A percentile compares a stretch with the other conserved stretches of the same genome.
phyloP scores from a whole-genome alignment of 2,797 vertebrate genomes.

The Catostomus latipinnis region DNA sequence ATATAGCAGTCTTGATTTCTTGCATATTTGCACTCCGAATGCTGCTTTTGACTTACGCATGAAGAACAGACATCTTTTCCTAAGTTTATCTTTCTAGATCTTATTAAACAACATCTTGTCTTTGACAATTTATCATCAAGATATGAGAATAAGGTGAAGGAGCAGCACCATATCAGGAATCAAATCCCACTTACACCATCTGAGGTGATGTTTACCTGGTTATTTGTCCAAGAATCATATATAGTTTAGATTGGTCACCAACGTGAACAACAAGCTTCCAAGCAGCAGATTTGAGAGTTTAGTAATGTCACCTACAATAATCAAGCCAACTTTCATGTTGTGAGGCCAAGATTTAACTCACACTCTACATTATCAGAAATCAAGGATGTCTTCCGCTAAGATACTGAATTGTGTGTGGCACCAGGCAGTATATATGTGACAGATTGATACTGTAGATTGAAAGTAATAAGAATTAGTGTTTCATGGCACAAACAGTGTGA shows the following conservation, averaged over 20 bases:
- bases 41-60: too few species aligned
- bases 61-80: neutral
- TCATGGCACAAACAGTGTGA: neutral
- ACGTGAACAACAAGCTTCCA: constrained; percentile 43
- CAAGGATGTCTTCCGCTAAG: neutral
- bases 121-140: constrained; percentile 27
- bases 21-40: too few species aligned
- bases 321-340: constrained; percentile 36
- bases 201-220: constrained; percentile 49
- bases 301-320: constrained; percentile 11
- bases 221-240: constrained; percentile 43
- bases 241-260: constrained; percentile 52
- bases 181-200: constrained; percentile 57
- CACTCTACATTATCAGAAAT: constrained; percentile 28
- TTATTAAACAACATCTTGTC: neutral
- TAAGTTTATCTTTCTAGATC: neutral
- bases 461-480: neutral
- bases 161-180: constrained; percentile 49
- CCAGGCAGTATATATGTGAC: neutral
- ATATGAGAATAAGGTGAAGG: constrained; percentile 40
- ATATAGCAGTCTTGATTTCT: neutral
- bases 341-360: constrained; percentile 40
- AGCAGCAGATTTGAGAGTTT: constrained; percentile 41
- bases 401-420: neutral
- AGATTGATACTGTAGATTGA: neutral